A percentile compares a stretch with the other conserved stretches of the same genome.
phyloP scores from a whole-genome alignment of 2,888 invertebrate genomes.

The Euplexia lucipara region DNA sequence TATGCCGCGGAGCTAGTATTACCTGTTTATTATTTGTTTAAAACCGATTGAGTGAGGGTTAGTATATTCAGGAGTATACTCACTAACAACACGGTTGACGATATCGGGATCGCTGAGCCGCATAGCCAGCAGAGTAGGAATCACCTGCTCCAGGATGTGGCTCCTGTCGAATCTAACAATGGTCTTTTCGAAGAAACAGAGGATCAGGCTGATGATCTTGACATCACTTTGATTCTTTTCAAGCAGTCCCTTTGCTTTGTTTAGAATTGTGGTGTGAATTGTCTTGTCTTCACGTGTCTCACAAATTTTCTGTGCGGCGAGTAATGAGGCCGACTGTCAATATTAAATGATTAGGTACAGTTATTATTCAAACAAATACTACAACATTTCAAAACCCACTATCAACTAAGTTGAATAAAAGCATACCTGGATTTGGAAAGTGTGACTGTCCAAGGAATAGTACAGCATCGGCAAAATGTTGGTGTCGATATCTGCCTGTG shows the following conservation, averaged over 20 bases:
- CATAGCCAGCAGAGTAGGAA: constrained; percentile 97
- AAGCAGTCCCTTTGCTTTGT: constrained; percentile 95
- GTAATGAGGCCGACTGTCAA: constrained; percentile 95
- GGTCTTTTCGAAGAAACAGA: constrained; percentile 95
- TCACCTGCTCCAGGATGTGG: constrained; percentile 97
- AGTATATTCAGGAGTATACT: constrained; percentile 88
- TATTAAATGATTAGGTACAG: neutral
- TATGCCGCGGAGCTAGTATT: constrained; percentile 10
- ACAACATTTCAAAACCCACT: no score
- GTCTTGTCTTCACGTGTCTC: constrained; percentile 96
- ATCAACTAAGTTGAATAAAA: neutral
- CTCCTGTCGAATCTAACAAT: constrained; percentile 96
- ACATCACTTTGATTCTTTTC: constrained; percentile 95
- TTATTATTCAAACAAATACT: no score
- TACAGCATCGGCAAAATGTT: constrained; percentile 97
- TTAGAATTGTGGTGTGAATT: constrained; percentile 95
- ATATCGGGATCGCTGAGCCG: constrained; percentile 97
- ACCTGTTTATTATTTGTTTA: no score
- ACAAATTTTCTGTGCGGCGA: constrained; percentile 96
- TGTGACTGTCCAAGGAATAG: constrained; percentile 96
- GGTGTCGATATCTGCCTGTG: constrained; percentile 94
- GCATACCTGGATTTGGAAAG: constrained; percentile 96
- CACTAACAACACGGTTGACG: constrained; percentile 97
- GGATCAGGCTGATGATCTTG: constrained; percentile 94
- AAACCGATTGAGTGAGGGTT: no score